Percentiles rank a stretch among this genome's conserved stretches.
phyloP scores from a whole-genome alignment of 2,113 vertebrate genomes.

The Phyllopteryx taeniolatus region DNA sequence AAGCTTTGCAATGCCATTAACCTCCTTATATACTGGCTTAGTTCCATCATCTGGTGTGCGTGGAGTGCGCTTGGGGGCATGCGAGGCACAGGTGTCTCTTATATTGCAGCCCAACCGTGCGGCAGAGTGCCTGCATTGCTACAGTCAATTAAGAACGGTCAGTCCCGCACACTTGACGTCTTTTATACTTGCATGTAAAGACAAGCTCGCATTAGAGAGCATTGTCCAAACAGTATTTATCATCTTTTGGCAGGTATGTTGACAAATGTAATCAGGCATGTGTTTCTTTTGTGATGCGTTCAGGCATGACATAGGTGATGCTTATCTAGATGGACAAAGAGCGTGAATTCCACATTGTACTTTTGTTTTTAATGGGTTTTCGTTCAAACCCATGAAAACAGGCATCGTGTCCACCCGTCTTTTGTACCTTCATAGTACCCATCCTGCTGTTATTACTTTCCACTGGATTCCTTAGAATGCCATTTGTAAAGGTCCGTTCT shows the following conservation, averaged over 20 bases:
- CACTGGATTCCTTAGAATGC: constrained; percentile 28
- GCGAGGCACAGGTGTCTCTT: constrained; percentile 48
- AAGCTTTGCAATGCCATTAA: constrained; percentile 1
- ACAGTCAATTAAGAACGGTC: constrained; percentile 14
- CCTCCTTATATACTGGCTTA: constrained; percentile 4
- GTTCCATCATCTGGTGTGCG: constrained; percentile 2
- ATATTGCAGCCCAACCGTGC: constrained; percentile 29
- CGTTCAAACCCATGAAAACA: background rate
- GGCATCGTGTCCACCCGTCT: background rate
- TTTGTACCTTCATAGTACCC: constrained; percentile 1
- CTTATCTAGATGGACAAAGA: constrained; percentile 19
- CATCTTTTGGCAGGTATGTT: constrained; percentile 46
- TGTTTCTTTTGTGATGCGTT: constrained; percentile 15
- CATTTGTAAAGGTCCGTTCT: constrained; percentile 30
- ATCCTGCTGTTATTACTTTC: constrained; percentile 33
- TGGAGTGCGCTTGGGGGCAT: constrained; percentile 9
- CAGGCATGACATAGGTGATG: background rate
- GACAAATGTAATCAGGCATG: constrained; percentile 33
- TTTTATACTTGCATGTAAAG: constrained; percentile 16
- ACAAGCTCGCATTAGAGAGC: constrained; percentile 40
- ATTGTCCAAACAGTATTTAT: constrained; percentile 53
- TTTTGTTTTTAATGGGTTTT: background rate
- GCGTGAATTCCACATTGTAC: background rate
- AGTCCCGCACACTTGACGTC: constrained; percentile 8
- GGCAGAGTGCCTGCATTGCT: constrained; percentile 36